Percentiles rank a stretch among this genome's conserved stretches.
Evolutionary conservation across 2,797 vertebrate species (phyloP).

Genomic region (Scomberomorus guttatus): DNA sequence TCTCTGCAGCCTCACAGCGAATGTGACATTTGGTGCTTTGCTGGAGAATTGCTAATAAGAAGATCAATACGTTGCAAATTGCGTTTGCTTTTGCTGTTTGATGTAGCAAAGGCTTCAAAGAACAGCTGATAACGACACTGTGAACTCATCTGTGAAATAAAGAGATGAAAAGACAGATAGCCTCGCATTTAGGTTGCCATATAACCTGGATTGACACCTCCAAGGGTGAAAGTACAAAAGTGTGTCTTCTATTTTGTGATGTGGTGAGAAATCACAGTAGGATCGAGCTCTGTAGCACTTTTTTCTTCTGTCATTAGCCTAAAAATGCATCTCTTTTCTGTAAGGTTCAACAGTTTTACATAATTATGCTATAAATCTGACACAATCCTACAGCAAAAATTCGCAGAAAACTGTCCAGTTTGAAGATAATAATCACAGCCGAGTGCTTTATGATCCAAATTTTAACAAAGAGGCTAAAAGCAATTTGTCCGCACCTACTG

Average conservation of each 20-base stretch:
- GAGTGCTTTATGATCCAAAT: slow-evolving; percentile 19
- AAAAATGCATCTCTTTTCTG: slow-evolving; percentile 2
- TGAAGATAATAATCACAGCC: slow-evolving; percentile 10
- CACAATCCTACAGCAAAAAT: slow-evolving; percentile 29
- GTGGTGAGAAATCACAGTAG: not conserved
- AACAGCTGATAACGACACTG: slow-evolving; percentile 56
- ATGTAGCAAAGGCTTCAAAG: slow-evolving; percentile 29
- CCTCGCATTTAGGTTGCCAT: slow-evolving; percentile 7
- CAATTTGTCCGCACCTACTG: slow-evolving; percentile 23
- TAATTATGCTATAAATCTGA: slow-evolving; percentile 47
- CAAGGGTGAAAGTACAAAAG: slow-evolving; percentile 24
- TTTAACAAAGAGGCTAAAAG: slow-evolving; percentile 36
- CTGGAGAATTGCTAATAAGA: slow-evolving; percentile 29
- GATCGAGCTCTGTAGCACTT: too few relatives aligned
- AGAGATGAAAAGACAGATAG: slow-evolving; percentile 53
- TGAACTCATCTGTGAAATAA: slow-evolving; percentile 72
- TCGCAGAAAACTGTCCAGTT: slow-evolving; percentile 20
- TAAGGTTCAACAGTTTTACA: slow-evolving; percentile 36
- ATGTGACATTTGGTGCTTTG: slow-evolving; percentile 8
- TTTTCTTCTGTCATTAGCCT: too few relatives aligned
- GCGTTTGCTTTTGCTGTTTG: slow-evolving; percentile 54
- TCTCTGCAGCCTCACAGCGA: not conserved
- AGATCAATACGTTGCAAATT: slow-evolving; percentile 67
- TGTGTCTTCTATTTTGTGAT: slow-evolving; percentile 6
- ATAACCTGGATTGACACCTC: slow-evolving; percentile 19